Conservation (phyloP, 2,113 vertebrate genomes). For the Apteryx mantelli region DNA sequence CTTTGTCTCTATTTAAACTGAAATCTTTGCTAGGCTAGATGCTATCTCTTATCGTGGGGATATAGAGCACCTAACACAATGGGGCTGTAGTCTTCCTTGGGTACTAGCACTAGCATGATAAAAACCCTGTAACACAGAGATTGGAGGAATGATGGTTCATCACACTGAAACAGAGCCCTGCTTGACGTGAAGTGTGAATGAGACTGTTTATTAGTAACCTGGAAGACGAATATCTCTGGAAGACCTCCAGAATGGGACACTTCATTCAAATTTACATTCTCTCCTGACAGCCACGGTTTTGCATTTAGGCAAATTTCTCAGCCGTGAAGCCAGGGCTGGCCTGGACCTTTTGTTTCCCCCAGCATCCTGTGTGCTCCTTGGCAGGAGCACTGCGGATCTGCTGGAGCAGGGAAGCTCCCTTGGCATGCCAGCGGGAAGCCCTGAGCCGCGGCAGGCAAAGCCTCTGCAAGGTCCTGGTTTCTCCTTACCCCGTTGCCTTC, state of each 20-base stretch:
- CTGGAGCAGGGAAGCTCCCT: not conserved
- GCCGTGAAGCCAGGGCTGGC: fast-evolving
- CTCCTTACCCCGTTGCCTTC: not conserved
- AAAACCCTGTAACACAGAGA: not conserved
- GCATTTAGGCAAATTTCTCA: not conserved
- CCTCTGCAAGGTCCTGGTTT: not conserved
- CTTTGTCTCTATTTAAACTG: fast-evolving
- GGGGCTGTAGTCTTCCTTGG: not conserved
- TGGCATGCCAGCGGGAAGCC: fast-evolving
- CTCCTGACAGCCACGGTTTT: fast-evolving
- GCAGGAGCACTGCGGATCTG: not conserved
- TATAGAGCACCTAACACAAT: not conserved
- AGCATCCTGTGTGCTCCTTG: fast-evolving
- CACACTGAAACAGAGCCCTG: not conserved
- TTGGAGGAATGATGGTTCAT: not conserved
- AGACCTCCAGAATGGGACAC: not conserved
- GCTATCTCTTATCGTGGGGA: not conserved
- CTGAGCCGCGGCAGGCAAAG: not conserved
- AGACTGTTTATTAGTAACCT: not conserved
- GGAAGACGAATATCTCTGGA: not conserved
- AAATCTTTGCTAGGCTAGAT: not conserved
- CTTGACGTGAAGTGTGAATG: not conserved
- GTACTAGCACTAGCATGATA: not conserved
- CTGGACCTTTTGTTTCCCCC: not conserved
- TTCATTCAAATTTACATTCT: not conserved